phyloP scores from a whole-genome alignment of 2,888 invertebrate species.

The Mesochorus sp. region DNA sequence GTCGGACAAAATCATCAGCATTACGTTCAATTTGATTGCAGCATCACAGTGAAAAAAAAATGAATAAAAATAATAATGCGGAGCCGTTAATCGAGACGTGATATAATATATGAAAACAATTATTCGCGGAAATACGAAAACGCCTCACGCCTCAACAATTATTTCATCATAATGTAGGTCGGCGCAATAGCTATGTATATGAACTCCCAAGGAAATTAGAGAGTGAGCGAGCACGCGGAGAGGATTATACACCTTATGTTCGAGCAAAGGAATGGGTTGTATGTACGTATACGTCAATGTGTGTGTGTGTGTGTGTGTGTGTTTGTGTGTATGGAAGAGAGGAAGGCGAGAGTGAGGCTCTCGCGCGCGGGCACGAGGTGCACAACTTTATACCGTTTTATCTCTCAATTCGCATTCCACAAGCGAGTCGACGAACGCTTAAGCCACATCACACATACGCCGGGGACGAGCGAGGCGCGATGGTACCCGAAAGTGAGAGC shows the following conservation, averaged over 20 bases:
- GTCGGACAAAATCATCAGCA: not conserved
- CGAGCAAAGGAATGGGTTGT: constrained; percentile 45
- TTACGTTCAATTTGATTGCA: not conserved
- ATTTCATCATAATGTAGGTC: constrained; percentile 77
- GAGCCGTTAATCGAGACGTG: not conserved
- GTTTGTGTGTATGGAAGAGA: no score
- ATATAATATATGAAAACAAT: constrained; percentile 11
- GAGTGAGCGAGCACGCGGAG: constrained; percentile 64
- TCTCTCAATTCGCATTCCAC: constrained; percentile 79
- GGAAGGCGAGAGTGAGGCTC: constrained; percentile 38
- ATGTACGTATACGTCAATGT: no score
- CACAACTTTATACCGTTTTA: constrained; percentile 78
- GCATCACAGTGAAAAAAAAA: constrained; percentile 12
- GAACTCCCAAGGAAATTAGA: constrained; percentile 78
- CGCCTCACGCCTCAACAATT: constrained; percentile 70
- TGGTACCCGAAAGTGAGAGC: constrained; percentile 23
- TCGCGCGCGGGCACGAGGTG: constrained; percentile 59
- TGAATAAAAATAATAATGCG: not conserved
- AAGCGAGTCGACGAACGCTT: constrained; percentile 75
- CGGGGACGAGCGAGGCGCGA: constrained; percentile 62
- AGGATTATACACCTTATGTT: constrained; percentile 42
- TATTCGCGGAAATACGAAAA: constrained; percentile 38
- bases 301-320: no score
- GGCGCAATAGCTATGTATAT: constrained; percentile 74
- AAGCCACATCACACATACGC: constrained; percentile 71